Evolutionary conservation across 1,140 invertebrate species (phyloP).

Genomic region (Drosophila bocqueti): DNA sequence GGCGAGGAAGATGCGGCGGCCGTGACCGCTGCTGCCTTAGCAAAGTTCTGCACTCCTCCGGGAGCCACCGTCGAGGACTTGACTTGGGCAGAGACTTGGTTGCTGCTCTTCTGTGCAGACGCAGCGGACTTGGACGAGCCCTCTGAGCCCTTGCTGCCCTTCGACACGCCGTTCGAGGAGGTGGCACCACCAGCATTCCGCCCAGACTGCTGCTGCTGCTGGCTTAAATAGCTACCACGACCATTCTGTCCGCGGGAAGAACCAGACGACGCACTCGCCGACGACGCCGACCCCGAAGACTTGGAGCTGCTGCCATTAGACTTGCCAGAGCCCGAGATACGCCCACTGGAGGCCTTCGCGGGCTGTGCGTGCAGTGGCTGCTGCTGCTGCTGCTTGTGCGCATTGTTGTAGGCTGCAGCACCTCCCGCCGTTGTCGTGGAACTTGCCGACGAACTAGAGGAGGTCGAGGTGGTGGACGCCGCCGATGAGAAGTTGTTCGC

Average conservation of each 20-base stretch:
- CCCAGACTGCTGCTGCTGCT: constrained; percentile 39
- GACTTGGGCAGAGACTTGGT: constrained; percentile 3
- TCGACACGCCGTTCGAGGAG: constrained; percentile 52
- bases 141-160: constrained; percentile 48
- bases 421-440: constrained; percentile 51
- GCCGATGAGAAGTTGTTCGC: constrained; percentile 62
- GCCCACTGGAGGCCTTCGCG: constrained; percentile 56
- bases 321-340: constrained; percentile 41
- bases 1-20: constrained; percentile 45
- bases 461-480: constrained; percentile 73
- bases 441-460: constrained; percentile 71
- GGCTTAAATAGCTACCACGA: constrained; percentile 45
- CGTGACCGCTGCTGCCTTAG: constrained; percentile 43
- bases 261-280: constrained; percentile 32
- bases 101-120: constrained; percentile 46
- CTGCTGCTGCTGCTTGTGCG: constrained; percentile 81
- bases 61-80: constrained; percentile 46
- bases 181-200: constrained; percentile 14
- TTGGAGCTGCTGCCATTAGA: constrained; percentile 58
- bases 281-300: constrained; percentile 20
- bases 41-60: constrained; percentile 53
- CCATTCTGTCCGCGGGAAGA: constrained; percentile 48
- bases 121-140: constrained; percentile 33
- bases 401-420: constrained; percentile 52
- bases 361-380: constrained; percentile 63